Evolutionary conservation across 1,140 invertebrate species (phyloP), one percentile per base, ranked within the genome.

Genomic region (Coboldia fuscipes): DNA sequence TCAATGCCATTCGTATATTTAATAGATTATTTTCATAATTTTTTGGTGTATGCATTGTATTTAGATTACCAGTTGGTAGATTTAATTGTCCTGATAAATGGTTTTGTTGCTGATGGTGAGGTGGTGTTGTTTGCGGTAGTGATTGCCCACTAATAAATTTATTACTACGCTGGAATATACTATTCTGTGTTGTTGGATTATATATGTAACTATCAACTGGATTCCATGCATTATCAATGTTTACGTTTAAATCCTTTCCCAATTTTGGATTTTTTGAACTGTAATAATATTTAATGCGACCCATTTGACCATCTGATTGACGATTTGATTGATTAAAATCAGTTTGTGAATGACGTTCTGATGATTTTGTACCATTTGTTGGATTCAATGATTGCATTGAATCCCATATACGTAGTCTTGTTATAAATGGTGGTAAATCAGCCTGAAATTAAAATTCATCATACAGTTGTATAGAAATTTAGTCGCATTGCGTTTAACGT

Each of bases 321-420:
- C 14, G 5, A 29, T 29, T 29, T 9, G 14, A 10, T 6, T 29
- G 8, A 13, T 13, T 13, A 12, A 6, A 7, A 23, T 12, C 12
- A 12, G 6, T 23, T 6, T 12, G 6, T 6, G 12, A 7, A 13
- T 29, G 27, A n/a, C 27, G 27, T 10, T 29, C 14, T 4, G 27
- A 29, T 24, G 23, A n/a, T 29, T 8, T 29, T 26, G 20, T 34
- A 14, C 10, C 15, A 27, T 17, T 34, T 34, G 15, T 34, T 34
- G 12, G 9, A 16, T 5, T 34, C 15, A 14, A 17, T 34, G 19
- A 34, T 15, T 17, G 16, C 18, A 14, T 22, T 18, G 62, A 66
- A 45, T 71, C 68, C 56, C 62, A 67, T 39, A 74, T 66, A 23
- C 64, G 52, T 27, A 69, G 45, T 23, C 65, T 51, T 16, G 63